Evolutionary conservation across 1,140 invertebrate species (phyloP).

Genomic region (Gonatopus flavifemur): DNA sequence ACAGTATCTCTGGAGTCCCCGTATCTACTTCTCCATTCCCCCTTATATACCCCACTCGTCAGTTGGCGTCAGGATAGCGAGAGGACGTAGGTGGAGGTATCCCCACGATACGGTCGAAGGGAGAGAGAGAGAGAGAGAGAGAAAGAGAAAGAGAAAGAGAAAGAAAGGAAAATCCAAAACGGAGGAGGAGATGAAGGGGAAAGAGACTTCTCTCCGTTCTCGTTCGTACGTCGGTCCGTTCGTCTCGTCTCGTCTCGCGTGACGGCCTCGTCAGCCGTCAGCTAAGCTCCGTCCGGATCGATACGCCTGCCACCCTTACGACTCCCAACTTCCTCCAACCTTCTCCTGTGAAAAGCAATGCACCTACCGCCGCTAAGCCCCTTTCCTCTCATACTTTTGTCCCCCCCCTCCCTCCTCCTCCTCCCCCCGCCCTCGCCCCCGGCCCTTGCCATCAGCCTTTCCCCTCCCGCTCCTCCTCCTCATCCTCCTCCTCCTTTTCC

Average conservation of each 20-base stretch:
- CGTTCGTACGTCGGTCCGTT: constrained; percentile 27
- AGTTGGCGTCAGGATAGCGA: too few relatives aligned
- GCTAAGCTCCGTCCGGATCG: constrained; percentile 55
- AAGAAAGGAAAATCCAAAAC: too few relatives aligned
- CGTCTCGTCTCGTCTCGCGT: constrained; percentile 58
- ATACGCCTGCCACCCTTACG: constrained; percentile 52
- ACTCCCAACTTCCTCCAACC: constrained; percentile 38
- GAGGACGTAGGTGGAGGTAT: not conserved
- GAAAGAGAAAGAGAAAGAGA: constrained; percentile 13
- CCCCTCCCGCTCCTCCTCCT: constrained; percentile 17
- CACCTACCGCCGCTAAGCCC: constrained; percentile 33
- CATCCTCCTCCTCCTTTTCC: constrained; percentile 15
- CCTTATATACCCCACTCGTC: not conserved
- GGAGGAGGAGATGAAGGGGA: constrained; percentile 10
- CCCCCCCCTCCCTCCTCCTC: constrained; percentile 24
- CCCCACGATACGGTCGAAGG: too few relatives aligned
- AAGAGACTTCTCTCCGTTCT: constrained; percentile 39
- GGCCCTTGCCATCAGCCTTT: constrained; percentile 18
- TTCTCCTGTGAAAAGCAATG: constrained; percentile 41
- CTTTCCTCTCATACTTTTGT: constrained; percentile 20
- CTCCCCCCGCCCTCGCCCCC: constrained; percentile 25
- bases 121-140: constrained; percentile 5
- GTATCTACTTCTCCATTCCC: constrained; percentile 10
- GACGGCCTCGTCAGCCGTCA: constrained; percentile 59
- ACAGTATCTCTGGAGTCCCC: constrained; percentile 35